Evolutionary conservation across 2,113 vertebrate genomes (phyloP), one percentile per base, ranked within the genome.

Genomic region (Madoqua kirkii): DNA sequence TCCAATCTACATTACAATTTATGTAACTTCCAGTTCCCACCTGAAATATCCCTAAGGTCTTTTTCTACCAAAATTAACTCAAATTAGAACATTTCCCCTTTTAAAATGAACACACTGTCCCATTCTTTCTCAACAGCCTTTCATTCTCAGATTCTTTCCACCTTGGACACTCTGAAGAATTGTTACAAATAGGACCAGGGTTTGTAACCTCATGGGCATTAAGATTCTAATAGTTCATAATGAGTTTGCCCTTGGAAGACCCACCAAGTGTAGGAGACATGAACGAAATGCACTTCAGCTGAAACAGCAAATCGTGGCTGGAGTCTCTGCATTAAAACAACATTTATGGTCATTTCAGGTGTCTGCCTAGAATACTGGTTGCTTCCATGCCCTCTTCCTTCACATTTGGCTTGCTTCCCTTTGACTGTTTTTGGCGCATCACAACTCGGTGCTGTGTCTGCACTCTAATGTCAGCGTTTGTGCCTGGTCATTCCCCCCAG

Each of bases 291-390:
- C 54, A 92, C 76, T 50, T 79, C 55, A 76, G 48, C 64, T 81
- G 27, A 74, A 57, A 43, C 48, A 95, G 62, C 84, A 88, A 92
- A 59, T 54, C 36, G 11, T 36, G 7, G 15, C 62, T 48, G 27
- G 12, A 89, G 21, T 87, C 4, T 93, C 91, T 97, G 87, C 93
- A 88, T 94, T 92, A 97, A 92, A 97, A 96, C 45, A 93, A 93
- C 60, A 88, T 64, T 95, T 87, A 64, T 57, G 29, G 87, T 74
- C 36, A 90, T 93, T 95, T 90, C 87, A 52, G 64, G 40, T 93
- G 84, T 88, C 79, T 87, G 23, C 74, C 52, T 95, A 76, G 29
- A 93, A 79, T 59, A 74, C 40, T 89, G 92, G 33, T 36, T 54
- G 31, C 71, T 95, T 76, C 74, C 4, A 7, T 52, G 62, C n/a